These are phyloP conservation scores for Nettapus auritus DNA, from an alignment of 2,113 vertebrate genomes.

Conservation along the genomic window DNA sequence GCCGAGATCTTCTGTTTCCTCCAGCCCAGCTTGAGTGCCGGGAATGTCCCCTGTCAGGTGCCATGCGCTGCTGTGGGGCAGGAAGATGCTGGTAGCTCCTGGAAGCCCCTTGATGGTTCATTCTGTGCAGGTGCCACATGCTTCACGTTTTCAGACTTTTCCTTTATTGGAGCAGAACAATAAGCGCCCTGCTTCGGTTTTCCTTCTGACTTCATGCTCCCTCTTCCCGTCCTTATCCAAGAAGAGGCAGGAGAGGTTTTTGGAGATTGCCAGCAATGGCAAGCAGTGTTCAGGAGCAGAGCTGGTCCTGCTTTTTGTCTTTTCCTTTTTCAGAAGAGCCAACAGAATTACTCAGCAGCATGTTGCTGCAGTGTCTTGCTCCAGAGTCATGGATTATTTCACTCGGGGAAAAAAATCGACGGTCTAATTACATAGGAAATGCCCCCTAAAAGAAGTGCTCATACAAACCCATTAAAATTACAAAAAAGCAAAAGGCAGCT, in stretches of 20 bases:
- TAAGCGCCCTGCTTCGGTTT: not conserved
- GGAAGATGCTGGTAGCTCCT: not conserved
- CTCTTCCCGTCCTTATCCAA: not conserved
- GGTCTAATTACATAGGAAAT: not conserved
- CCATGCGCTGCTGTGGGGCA: not conserved
- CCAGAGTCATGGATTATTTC: not conserved
- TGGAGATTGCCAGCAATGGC: not conserved
- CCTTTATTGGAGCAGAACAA: not conserved
- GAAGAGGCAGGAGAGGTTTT: not conserved
- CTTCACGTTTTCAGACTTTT: not conserved
- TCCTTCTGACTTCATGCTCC: not conserved
- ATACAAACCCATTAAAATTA: not conserved
- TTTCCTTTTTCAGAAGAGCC: not conserved
- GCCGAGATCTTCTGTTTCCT: not conserved
- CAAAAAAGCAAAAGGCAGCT: not conserved
- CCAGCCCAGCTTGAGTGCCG: not conserved
- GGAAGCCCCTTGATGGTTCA: not conserved
- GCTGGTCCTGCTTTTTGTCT: not conserved
- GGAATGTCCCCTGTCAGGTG: not conserved
- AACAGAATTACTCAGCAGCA: not conserved
- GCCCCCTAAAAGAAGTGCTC: not conserved
- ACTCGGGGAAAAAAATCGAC: not conserved
- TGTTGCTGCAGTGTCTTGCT: not conserved
- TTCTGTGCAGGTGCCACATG: not conserved
- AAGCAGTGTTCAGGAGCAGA: not conserved